Conservation (phyloP, 2,113 vertebrate genomes). For the Osmerus eperlanus region DNA sequence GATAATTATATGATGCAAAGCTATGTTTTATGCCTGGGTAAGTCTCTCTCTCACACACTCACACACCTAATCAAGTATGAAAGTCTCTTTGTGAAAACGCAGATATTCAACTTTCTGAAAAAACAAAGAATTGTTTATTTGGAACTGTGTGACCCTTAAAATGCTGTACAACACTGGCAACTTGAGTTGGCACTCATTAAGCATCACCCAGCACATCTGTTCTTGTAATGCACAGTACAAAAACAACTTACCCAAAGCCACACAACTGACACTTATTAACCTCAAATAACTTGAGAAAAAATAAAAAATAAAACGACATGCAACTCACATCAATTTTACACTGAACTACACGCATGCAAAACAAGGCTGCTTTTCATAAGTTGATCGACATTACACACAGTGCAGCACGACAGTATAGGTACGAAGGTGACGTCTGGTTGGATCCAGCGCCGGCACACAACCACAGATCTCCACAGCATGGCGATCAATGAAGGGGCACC, state of each 20-base stretch:
- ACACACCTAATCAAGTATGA: too few relatives aligned
- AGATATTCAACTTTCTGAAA: slow-evolving; percentile 31
- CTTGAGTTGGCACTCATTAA: slow-evolving; percentile 77
- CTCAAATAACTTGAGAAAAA: slow-evolving; percentile 66
- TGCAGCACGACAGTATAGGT: slow-evolving; percentile 78
- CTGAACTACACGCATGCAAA: slow-evolving; percentile 84
- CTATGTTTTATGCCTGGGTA: too few relatives aligned
- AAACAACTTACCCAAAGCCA: slow-evolving; percentile 57
- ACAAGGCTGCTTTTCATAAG: slow-evolving; percentile 76
- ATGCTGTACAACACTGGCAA: slow-evolving; percentile 82
- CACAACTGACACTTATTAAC: slow-evolving; percentile 70
- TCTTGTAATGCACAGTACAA: slow-evolving; percentile 73
- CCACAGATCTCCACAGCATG: slow-evolving; percentile 67
- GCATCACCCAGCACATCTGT: slow-evolving; percentile 71
- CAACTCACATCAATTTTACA: slow-evolving; percentile 81
- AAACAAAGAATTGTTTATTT: slow-evolving; percentile 61
- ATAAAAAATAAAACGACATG: slow-evolving; percentile 79
- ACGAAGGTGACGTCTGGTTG: slow-evolving; percentile 49
- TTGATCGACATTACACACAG: slow-evolving; percentile 60
- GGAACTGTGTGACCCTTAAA: slow-evolving; percentile 78
- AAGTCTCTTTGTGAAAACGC: slow-evolving; percentile 1
- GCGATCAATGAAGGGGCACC: not conserved
- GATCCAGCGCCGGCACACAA: slow-evolving; percentile 1
- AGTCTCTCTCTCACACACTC: too few relatives aligned
- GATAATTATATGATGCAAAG: too few relatives aligned